phyloP scores from a whole-genome alignment of 2,888 invertebrate species.

The Epistrophe grossulariae region DNA sequence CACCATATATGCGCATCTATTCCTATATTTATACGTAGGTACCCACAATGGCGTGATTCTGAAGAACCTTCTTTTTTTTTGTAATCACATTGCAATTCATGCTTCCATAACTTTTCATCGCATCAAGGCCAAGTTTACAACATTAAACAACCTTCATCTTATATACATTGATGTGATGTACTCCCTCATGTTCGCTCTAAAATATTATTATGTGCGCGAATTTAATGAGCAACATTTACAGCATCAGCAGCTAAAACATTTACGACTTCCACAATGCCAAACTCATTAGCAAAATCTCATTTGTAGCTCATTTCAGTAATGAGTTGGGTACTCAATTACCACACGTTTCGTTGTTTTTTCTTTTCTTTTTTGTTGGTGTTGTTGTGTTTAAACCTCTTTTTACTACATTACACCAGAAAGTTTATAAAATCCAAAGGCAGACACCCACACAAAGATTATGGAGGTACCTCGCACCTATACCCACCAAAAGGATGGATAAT shows the following conservation, averaged over 20 bases:
- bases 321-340: conserved; percentile 72
- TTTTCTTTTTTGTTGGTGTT: not conserved
- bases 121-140: conserved; percentile 65
- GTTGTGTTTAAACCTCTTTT: not conserved
- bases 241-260: conserved; percentile 63
- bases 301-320: conserved; percentile 65
- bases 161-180: conserved; percentile 9
- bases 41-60: too few relatives aligned
- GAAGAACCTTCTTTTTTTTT: conserved; percentile 7
- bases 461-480: not conserved
- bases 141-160: conserved; percentile 11
- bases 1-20: too few relatives aligned
- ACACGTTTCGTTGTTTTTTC: conserved; percentile 33
- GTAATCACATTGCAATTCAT: conserved; percentile 42
- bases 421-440: conserved; percentile 22
- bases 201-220: conserved; percentile 24
- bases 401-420: conserved; percentile 6
- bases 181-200: not conserved
- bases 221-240: conserved; percentile 70
- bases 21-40: too few relatives aligned
- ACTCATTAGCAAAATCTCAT: conserved; percentile 74
- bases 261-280: conserved; percentile 73
- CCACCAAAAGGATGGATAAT: not conserved
- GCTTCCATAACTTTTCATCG: conserved; percentile 12
- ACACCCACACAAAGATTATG: not conserved